These are phyloP conservation scores for Drosophila barbarae DNA, from an alignment of 2,888 invertebrate species.

Conservation along the genomic window DNA sequence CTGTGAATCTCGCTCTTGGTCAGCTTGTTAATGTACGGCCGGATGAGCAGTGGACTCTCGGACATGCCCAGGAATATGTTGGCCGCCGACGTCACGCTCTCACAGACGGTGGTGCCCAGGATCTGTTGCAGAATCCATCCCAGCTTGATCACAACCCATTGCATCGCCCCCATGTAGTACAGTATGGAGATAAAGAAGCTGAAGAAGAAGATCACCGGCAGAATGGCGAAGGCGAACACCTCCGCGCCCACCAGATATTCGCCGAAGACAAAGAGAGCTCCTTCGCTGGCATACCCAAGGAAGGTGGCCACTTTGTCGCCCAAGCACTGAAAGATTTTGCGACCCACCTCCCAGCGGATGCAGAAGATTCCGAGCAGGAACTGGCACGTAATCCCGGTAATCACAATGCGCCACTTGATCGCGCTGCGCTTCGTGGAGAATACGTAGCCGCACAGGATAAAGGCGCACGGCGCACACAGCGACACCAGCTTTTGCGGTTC, in stretches of 20 bases:
- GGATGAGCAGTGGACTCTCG: constrained; percentile 93
- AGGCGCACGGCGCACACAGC: constrained; percentile 83
- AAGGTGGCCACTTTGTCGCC: constrained; percentile 86
- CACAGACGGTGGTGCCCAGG: constrained; percentile 94
- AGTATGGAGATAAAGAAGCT: constrained; percentile 93
- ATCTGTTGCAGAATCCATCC: constrained; percentile 87
- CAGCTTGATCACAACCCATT: constrained; percentile 89
- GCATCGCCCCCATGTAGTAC: constrained; percentile 93
- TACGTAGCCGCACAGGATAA: constrained; percentile 84
- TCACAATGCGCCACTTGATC: constrained; percentile 89
- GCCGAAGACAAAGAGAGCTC: constrained; percentile 92
- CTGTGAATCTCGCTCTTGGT: constrained; percentile 96
- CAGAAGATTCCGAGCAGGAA: constrained; percentile 91
- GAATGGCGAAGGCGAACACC: constrained; percentile 93
- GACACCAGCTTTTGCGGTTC: constrained; percentile 84
- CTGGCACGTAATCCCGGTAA: constrained; percentile 90
- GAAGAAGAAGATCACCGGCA: constrained; percentile 96
- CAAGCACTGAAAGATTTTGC: constrained; percentile 83
- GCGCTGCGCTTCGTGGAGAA: constrained; percentile 83
- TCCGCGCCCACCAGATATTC: constrained; percentile 82
- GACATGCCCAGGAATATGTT: constrained; percentile 97
- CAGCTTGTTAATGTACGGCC: constrained; percentile 89
- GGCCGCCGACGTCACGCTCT: constrained; percentile 94
- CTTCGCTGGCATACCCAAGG: constrained; percentile 88
- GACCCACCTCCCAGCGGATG: constrained; percentile 90